Base-by-base conservation (phyloP, 2,888 invertebrate species). In the Bombylius major region DNA sequence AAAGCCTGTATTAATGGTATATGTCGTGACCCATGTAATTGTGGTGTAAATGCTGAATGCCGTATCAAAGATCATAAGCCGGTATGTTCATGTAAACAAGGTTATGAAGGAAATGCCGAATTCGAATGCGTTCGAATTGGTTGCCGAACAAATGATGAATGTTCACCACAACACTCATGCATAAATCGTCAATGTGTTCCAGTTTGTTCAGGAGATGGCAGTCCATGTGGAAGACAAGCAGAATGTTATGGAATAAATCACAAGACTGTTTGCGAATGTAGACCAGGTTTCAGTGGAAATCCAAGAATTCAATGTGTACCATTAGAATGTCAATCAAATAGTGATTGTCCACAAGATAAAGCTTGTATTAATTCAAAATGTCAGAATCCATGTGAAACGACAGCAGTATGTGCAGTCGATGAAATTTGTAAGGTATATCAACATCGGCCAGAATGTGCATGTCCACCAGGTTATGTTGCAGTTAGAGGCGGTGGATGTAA, bases 21-120 rank as follows among this genome's bases (percentile, higher is more conserved):
- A 23, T 93, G 93, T 68, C 81, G 80, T 62, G 82, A 90, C 68
- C 92, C 92, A 6, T 93, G 93, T 69, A 83, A 85, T 60, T 91
- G 91, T 68, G 93, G 92, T 47, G 79, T 85, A 1, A 87, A 90
- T 67, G 86, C 93, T 3, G 84, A 89, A 62, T 94, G 94, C 68
- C 81, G 85, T 66, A 86, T 91, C 60, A 83, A 82, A 70, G 82
- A 88, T 66, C 93, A 94, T 67, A 89, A 89, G 69, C 90, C 92
- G 0, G 84, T 90, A 0, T 94, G 94, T 66, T 86, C 89, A 0
- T 94, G 94, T 70, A 79, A 81, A 59, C 82, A 83, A 65, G 91
- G 90, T 50, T 93, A 82, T 64, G 84, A 89, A 60, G 94, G 93
- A 54, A 89, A 90, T 69, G 88, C 92, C 36, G 84, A 88, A 65